These are phyloP conservation scores for Petromus typicus DNA, from an alignment of 2,113 vertebrate species.

Conservation along the genomic window DNA sequence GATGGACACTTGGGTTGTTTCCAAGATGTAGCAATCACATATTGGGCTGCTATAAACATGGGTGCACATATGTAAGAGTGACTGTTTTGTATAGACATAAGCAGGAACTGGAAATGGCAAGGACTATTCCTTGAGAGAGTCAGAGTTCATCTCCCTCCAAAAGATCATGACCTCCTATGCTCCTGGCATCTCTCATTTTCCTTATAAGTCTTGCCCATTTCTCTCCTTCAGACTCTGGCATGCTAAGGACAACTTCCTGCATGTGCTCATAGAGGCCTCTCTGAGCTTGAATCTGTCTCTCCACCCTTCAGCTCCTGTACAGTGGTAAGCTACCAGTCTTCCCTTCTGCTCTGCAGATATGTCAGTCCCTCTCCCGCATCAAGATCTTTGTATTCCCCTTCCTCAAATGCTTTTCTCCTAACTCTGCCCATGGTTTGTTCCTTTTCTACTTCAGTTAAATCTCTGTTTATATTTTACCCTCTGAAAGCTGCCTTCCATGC, in stretches of 20 bases:
- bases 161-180: background rate
- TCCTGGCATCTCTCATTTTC: background rate
- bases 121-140: background rate
- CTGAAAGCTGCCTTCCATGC: background rate
- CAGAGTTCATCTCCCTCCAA: background rate
- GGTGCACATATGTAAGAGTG: too few species aligned
- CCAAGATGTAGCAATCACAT: too few species aligned
- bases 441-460: constrained; percentile 14
- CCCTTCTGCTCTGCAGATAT: background rate
- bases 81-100: background rate
- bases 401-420: background rate
- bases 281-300: background rate
- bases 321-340: background rate
- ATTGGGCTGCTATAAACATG: too few species aligned
- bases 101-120: background rate
- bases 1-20: too few species aligned
- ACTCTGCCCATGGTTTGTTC: background rate
- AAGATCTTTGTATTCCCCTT: background rate
- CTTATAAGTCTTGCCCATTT: background rate
- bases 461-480: background rate
- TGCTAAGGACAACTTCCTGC: background rate
- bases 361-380: background rate
- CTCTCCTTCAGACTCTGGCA: background rate
- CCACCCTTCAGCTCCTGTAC: background rate
- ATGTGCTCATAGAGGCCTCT: background rate